Evolutionary conservation across 2,888 invertebrate species (phyloP).

Genomic region (Noctua janthina): DNA sequence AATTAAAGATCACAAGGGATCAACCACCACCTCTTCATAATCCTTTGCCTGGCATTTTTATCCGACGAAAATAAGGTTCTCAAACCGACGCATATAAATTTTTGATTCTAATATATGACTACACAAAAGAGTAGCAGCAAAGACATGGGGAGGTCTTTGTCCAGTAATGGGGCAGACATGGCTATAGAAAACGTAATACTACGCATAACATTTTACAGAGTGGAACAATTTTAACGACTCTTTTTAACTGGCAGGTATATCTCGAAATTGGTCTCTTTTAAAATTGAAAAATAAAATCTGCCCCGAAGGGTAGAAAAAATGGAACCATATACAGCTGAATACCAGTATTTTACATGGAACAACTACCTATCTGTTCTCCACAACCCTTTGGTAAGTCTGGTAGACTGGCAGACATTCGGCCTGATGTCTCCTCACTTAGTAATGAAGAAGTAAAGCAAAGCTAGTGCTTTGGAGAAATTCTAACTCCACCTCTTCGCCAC

Average conservation of each 20-base stretch:
- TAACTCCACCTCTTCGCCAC: neutral
- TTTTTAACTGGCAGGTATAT: neutral
- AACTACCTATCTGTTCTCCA: neutral
- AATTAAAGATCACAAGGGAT: slow-evolving; percentile 67
- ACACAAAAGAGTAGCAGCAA: neutral
- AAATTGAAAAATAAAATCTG: neutral
- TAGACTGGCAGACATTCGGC: too few species aligned
- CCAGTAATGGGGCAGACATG: neutral
- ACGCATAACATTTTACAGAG: neutral
- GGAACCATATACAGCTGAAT: neutral
- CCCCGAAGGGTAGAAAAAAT: neutral
- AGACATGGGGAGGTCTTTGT: neutral
- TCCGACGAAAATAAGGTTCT: neutral
- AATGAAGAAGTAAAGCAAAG: too few species aligned
- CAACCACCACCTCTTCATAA: neutral
- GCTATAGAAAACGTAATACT: neutral
- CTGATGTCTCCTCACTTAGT: neutral
- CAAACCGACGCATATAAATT: neutral
- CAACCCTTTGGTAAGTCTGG: neutral
- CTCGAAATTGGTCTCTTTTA: neutral
- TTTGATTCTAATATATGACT: neutral
- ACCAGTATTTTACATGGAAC: neutral
- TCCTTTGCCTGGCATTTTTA: neutral
- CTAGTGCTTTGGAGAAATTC: neutral
- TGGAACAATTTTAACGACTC: neutral